phyloP scores from a whole-genome alignment of 92 coral and sea anemone genomes.

The Phenganax stokvisi region DNA sequence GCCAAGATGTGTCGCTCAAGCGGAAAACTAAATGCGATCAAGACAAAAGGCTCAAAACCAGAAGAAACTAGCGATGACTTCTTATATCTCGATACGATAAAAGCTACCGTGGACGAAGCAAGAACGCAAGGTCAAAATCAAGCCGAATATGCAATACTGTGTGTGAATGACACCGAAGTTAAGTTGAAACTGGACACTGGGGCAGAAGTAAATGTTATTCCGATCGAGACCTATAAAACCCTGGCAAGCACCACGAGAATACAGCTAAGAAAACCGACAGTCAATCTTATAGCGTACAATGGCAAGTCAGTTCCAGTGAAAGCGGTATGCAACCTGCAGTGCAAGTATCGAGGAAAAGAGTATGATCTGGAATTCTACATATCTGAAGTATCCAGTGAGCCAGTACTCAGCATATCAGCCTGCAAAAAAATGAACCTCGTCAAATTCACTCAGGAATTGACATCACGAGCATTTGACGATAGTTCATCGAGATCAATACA shows the following conservation, averaged over 20 bases:
- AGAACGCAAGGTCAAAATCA: not conserved
- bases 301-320: conserved; percentile 39
- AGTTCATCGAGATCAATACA: not conserved
- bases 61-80: not conserved
- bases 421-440: conserved; percentile 7
- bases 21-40: not conserved
- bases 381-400: conserved; percentile 19
- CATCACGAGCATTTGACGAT: not conserved
- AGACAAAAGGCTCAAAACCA: not conserved
- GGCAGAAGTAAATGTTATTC: conserved; percentile 39
- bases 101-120: conserved; percentile 9
- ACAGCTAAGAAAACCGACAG: conserved; percentile 23
- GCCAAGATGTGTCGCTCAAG: conserved; percentile 1
- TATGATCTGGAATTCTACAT: conserved; percentile 27
- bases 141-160: conserved; percentile 40
- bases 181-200: conserved; percentile 43
- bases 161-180: conserved; percentile 15
- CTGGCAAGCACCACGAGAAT: conserved; percentile 27
- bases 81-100: conserved; percentile 5
- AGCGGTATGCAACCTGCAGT: conserved; percentile 44
- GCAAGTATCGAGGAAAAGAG: conserved; percentile 17
- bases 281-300: conserved; percentile 36
- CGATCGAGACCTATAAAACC: conserved; percentile 4
- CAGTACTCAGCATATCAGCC: conserved; percentile 24
- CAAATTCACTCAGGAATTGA: conserved; percentile 26